Percentiles rank a stretch among this genome's conserved stretches.
These are phyloP conservation scores for Drosophila orosa DNA, from an alignment of 1,140 invertebrate genomes.

Conservation along the genomic window DNA sequence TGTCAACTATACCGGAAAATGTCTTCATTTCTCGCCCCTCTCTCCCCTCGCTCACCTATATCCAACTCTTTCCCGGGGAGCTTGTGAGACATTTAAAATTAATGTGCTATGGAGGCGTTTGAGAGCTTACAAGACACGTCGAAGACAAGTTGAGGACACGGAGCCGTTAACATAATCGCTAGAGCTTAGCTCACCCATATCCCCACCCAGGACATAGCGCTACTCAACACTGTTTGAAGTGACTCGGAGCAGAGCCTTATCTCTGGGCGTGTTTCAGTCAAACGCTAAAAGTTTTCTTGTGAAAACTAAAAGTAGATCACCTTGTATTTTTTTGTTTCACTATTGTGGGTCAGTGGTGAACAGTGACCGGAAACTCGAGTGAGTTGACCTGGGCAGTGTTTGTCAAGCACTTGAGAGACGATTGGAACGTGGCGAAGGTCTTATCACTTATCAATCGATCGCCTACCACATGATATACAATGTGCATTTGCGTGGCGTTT, in stretches of 20 bases:
- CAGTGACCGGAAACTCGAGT: slow-evolving; percentile 6
- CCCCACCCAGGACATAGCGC: slow-evolving; percentile 2
- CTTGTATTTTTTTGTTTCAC: background rate
- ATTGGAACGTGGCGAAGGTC: slow-evolving; percentile 1
- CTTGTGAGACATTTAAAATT: slow-evolving; percentile 67
- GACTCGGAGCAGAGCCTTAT: background rate
- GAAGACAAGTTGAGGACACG: slow-evolving; percentile 45
- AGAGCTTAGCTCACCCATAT: slow-evolving; percentile 10
- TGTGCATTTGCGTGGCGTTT: background rate
- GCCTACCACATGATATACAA: slow-evolving; percentile 36
- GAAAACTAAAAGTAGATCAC: background rate
- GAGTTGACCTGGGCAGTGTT: slow-evolving; percentile 32
- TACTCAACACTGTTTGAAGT: slow-evolving; percentile 30
- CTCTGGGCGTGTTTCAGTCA: background rate
- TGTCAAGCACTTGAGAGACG: slow-evolving; percentile 57
- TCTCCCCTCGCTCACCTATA: background rate
- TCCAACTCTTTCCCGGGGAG: slow-evolving; percentile 10
- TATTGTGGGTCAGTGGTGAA: slow-evolving; percentile 9
- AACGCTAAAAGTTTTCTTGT: background rate
- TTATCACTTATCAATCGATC: slow-evolving; percentile 38
- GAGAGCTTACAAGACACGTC: slow-evolving; percentile 44
- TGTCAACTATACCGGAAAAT: slow-evolving; percentile 55
- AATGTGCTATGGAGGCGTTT: slow-evolving; percentile 52
- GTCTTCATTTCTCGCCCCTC: background rate
- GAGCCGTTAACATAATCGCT: slow-evolving; percentile 43